Evolutionary conservation across 2,888 invertebrate genomes (phyloP), one percentile per base, ranked within the genome.

Genomic region (Drosophila tanythrix): DNA sequence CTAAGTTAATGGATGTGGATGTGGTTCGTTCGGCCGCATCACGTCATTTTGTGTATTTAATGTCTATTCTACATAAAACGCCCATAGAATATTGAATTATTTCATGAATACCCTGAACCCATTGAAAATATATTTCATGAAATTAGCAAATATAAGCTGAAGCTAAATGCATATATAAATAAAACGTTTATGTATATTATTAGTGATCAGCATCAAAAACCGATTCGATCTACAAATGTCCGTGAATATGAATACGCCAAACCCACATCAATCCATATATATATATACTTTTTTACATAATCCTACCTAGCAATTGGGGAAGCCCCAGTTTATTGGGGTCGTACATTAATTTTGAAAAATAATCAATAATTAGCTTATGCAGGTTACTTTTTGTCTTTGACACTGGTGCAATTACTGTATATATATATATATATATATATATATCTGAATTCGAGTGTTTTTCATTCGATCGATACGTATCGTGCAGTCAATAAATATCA

Each of bases 11-110:
- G 18, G 27, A 64, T 53, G 52, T 25, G 21, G 6, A 21, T 21
- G 21, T 21, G 21, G n/a, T 21, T 6, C 27, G 51, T 43, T 55
- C 36, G 52, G 53, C 36, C 70, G 48, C 18, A 13, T 40, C 7
- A 38, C 52, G 31, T 65, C 51, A 33, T 43, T 38, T 27, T 65
- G 57, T 65, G 56, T 66, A 60, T 71, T 65, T 53, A 63, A 57
- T 48, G 43, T n/a, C 40, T 62, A 62, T 31, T 68, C 35, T 57
- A 56, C 50, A 68, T 21, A 27, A 61, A 35, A 53, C 35, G 43
- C 56, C 63, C 63, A 56, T 64, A 68, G 56, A 53, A 61, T 67
- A 55, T 57, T 21, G n/a, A 8, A 35, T 25, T 56, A 29, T 56
- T 38, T 38, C 27, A 13, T 7, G 3, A 27, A 38, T 36, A 18